Evolutionary conservation across 2,888 invertebrate genomes (phyloP).

Genomic region (Mythimna ferrago): DNA sequence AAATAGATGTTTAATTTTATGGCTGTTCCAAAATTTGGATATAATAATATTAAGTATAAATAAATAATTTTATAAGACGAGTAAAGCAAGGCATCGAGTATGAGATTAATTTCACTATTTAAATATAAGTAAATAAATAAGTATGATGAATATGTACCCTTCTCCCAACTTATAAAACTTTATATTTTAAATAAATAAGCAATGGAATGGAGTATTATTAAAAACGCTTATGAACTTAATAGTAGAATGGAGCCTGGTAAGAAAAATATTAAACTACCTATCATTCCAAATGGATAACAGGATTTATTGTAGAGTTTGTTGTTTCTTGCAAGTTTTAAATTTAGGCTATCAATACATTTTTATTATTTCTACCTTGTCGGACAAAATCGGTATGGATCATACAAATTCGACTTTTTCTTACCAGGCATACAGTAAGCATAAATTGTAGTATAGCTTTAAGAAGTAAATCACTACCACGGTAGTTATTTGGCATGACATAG

Average conservation of each 20-base stretch:
- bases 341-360: neutral
- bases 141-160: constrained; percentile 37
- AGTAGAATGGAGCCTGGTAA: constrained; percentile 22
- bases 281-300: neutral
- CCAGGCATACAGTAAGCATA: constrained; percentile 21
- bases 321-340: neutral
- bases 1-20: constrained; percentile 31
- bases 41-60: constrained; percentile 10
- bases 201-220: constrained; percentile 61
- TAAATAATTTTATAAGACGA: constrained; percentile 32
- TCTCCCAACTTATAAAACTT: constrained; percentile 34
- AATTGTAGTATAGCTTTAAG: constrained; percentile 21
- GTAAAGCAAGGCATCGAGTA: constrained; percentile 54
- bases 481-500: constrained; percentile 10
- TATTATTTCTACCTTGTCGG: neutral
- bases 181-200: constrained; percentile 49
- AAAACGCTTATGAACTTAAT: constrained; percentile 29
- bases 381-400: neutral
- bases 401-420: constrained; percentile 6
- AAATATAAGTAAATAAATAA: constrained; percentile 34
- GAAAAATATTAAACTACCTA: constrained; percentile 29
- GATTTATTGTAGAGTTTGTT: neutral
- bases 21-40: constrained; percentile 36
- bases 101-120: constrained; percentile 40
- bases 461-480: constrained; percentile 37